Percentiles rank a stretch among this genome's conserved stretches.
These are phyloP conservation scores for Onychorhynchus coronatus DNA, from an alignment of 2,113 vertebrate species.

Conservation along the genomic window DNA sequence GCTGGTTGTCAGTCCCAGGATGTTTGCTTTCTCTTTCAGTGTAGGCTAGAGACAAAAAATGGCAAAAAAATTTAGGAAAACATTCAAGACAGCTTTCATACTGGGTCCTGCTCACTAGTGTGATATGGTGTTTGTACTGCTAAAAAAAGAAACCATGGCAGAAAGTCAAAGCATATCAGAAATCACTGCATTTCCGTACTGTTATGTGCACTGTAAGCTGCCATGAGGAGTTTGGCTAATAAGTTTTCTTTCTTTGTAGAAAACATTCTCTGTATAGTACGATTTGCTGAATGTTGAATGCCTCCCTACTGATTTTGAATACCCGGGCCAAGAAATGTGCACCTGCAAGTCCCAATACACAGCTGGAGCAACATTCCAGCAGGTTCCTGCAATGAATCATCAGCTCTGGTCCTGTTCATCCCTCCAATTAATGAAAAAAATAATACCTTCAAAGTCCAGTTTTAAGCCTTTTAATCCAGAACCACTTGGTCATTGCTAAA, in stretches of 20 bases:
- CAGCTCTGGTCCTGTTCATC: neutral
- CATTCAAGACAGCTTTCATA: neutral
- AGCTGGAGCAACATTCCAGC: constrained; percentile 46
- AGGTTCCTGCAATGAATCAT: neutral
- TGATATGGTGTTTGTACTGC: neutral
- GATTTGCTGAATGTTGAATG: constrained; percentile 3
- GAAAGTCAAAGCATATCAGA: neutral
- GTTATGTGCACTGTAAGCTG: neutral
- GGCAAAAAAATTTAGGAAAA: neutral
- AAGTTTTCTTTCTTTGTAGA: neutral
- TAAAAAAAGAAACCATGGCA: neutral
- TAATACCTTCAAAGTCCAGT: neutral
- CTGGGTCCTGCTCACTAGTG: neutral
- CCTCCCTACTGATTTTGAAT: neutral
- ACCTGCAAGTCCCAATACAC: neutral
- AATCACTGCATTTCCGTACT: neutral
- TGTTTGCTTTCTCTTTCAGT: neutral
- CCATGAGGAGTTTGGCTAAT: neutral
- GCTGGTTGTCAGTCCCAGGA: neutral
- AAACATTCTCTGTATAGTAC: neutral
- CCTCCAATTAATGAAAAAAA: neutral
- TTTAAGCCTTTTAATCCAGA: constrained; percentile 17
- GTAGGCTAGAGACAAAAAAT: neutral
- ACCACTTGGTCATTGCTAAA: neutral
- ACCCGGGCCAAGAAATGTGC: neutral